Conservation (phyloP, 2,113 vertebrate species). For the Trogon surrucura region DNA sequence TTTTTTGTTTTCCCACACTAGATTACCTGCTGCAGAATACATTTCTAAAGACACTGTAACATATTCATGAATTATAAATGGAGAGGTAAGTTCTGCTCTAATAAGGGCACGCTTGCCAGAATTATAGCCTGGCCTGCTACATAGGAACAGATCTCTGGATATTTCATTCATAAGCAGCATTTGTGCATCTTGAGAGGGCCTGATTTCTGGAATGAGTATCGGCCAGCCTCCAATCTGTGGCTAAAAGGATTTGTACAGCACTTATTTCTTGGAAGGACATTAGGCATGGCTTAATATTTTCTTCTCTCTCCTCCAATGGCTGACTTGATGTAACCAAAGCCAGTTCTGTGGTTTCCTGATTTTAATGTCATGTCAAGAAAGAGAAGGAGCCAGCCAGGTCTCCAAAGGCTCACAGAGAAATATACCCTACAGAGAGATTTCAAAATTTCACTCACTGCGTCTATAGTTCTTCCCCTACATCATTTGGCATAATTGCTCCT, state of each 20-base stretch:
- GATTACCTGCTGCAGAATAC: slow-evolving; percentile 7
- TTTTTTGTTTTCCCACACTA: not conserved
- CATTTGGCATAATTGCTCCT: not conserved
- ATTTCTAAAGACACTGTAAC: not conserved
- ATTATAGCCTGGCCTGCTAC: not conserved
- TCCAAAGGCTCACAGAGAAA: not conserved
- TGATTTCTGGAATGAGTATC: not conserved
- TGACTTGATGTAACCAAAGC: not conserved
- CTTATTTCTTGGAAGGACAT: not conserved
- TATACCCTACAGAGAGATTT: not conserved
- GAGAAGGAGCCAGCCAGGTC: not conserved
- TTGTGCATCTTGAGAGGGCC: not conserved
- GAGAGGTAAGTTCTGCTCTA: slow-evolving; percentile 17
- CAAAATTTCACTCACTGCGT: not conserved
- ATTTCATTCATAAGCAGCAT: slow-evolving; percentile 4
- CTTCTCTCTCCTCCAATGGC: not conserved
- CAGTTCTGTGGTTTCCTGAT: not conserved
- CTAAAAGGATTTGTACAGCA: not conserved
- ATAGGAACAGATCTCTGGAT: not conserved
- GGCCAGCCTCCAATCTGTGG: not conserved
- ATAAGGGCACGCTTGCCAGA: not conserved
- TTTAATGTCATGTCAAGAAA: not conserved
- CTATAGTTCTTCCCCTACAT: not conserved
- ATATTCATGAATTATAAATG: slow-evolving; percentile 35
- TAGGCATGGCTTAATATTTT: not conserved